A percentile compares a stretch with the other conserved stretches of the same genome.
Conservation (phyloP, 2,797 vertebrate genomes). For the Anas acuta region DNA sequence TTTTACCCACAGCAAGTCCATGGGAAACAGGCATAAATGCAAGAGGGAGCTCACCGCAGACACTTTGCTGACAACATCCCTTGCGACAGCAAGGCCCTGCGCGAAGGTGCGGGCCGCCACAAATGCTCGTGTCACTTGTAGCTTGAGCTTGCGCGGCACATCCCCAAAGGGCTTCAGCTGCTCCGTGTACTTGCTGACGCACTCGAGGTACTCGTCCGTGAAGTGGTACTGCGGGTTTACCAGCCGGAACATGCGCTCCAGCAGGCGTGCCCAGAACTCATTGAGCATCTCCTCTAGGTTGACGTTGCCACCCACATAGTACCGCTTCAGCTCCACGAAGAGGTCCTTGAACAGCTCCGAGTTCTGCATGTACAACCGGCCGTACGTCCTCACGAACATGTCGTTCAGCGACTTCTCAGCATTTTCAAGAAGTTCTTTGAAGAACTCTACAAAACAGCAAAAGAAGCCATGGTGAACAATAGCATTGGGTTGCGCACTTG, state of each 20-base stretch:
- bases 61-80: constrained; percentile 89
- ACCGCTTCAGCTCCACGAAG: constrained; percentile 87
- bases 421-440: constrained; percentile 93
- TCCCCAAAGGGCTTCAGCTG: constrained; percentile 96
- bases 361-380: constrained; percentile 94
- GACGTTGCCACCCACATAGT: constrained; percentile 87
- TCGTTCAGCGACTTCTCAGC: constrained; percentile 89
- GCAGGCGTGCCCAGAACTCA: constrained; percentile 93
- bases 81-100: constrained; percentile 87
- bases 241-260: constrained; percentile 95
- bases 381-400: constrained; percentile 96
- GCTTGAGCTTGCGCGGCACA: constrained; percentile 91
- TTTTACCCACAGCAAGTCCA: rapidly evolving
- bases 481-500: rapidly evolving
- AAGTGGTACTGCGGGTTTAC: constrained; percentile 97
- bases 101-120: constrained; percentile 92
- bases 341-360: constrained; percentile 94
- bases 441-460: constrained; percentile 85
- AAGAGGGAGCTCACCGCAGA: constrained; percentile 82
- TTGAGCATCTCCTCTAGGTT: constrained; percentile 94
- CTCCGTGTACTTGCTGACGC: constrained; percentile 93
- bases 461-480: rapidly evolving
- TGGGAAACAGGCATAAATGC: rapidly evolving
- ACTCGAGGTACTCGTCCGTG: constrained; percentile 92
- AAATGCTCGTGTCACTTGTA: constrained; percentile 91